Evolutionary conservation across 2,113 vertebrate species (phyloP).

Genomic region (Clupea harengus): DNA sequence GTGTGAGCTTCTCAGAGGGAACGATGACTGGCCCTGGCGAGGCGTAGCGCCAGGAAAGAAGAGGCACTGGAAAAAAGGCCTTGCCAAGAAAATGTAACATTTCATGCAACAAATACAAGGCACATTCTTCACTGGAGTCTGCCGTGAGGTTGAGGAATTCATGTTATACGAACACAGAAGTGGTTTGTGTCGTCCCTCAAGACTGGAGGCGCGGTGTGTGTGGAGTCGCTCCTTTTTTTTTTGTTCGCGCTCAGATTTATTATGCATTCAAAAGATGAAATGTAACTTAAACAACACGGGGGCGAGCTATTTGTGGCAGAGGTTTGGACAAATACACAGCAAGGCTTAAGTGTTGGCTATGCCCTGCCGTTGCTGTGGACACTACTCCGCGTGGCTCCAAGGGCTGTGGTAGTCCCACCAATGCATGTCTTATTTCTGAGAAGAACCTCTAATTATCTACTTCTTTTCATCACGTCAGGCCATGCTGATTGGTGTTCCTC

Average conservation of each 20-base stretch:
- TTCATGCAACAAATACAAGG: slow-evolving; percentile 51
- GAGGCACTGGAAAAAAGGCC: slow-evolving; percentile 59
- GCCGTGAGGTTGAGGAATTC: slow-evolving; percentile 49
- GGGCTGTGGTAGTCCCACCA: slow-evolving; percentile 10
- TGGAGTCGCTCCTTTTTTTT: neutral
- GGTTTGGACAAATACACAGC: slow-evolving; percentile 1
- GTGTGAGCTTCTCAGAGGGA: slow-evolving; percentile 58
- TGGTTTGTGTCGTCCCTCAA: slow-evolving; percentile 17
- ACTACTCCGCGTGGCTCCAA: neutral
- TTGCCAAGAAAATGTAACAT: slow-evolving; percentile 49
- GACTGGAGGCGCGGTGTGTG: neutral
- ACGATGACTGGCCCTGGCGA: slow-evolving; percentile 50
- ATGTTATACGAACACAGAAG: slow-evolving; percentile 45
- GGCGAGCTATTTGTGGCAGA: slow-evolving; percentile 6
- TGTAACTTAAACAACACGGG: slow-evolving; percentile 3
- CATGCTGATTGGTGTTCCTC: neutral
- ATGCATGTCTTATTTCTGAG: neutral
- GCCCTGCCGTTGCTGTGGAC: neutral
- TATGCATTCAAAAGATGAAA: slow-evolving; percentile 14
- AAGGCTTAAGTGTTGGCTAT: slow-evolving; percentile 5
- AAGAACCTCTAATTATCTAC: neutral
- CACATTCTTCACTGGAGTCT: slow-evolving; percentile 39
- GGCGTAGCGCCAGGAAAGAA: slow-evolving; percentile 59
- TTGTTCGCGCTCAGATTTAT: neutral
- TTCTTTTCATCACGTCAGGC: neutral